Evolutionary conservation across 2,888 invertebrate species (phyloP), one percentile per base, ranked within the genome.

Genomic region (Cetonia aurata): DNA sequence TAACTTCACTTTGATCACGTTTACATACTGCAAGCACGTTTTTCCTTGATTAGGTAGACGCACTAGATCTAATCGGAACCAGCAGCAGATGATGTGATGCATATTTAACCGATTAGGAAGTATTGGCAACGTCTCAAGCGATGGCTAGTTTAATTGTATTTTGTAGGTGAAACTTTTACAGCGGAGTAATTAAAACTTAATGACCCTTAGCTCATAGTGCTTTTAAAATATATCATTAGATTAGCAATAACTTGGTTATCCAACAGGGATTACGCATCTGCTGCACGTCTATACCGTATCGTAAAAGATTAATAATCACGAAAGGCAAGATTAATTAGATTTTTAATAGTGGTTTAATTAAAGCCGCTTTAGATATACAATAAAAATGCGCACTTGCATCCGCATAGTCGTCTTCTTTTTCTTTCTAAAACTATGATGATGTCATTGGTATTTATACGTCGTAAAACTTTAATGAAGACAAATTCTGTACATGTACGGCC

Each of bases 261-360:
- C 25, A 25, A 25, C 42, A 9, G 10, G 44, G 44, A 44, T 13
- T 44, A 44, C 44, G 13, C 6, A 44, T 44, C 44, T 44, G 13
- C 4, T 25, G 3, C 25, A 25, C 25, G 25, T 25, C 50, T 50
- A 50, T 17, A 17, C 19, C 25, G 2, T 53, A 25, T 56, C 33
- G 55, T 37, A 37, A 6, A 25, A 25, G 15, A 37, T 56, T 37
- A 56, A 56, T 56, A 12, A 56, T 56, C n/a, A n/a, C 37, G 13
- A 56, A 37, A 31, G 13, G 9, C 55, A 56, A 33, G 55, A 56
- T 37, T 56, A 56, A 56, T 56, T 56, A 56, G 55, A 56, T 56
- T 56, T 56, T 56, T 56, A 56, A 33, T 56, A n/a, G 55, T 56
- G 9, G 55, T 37, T 56, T 56, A 56, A 56, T 56, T 56, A 56